Percentiles rank a stretch among this genome's conserved stretches.
Conservation (phyloP, 1,140 invertebrate species). For the Papilio xuthus region DNA sequence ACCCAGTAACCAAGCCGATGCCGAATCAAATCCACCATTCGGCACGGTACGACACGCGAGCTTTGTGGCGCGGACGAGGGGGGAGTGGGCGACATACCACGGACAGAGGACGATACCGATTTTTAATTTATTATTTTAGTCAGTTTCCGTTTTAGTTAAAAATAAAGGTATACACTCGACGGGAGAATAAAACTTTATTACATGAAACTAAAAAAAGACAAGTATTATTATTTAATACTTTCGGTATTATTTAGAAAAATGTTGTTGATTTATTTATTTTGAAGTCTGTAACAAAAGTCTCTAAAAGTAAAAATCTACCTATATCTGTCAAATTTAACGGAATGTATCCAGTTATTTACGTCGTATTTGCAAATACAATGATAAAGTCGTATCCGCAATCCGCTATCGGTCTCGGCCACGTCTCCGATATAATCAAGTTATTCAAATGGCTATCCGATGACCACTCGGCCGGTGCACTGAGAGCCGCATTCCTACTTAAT, state of each 20-base stretch:
- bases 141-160: background rate
- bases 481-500: constrained; percentile 6
- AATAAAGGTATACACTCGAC: background rate
- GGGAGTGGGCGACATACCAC: background rate
- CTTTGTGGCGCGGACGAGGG: too few relatives aligned
- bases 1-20: background rate
- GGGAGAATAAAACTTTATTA: too few relatives aligned
- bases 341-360: constrained; percentile 13
- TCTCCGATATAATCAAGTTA: constrained; percentile 24
- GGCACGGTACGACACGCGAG: background rate
- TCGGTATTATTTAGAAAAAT: too few relatives aligned
- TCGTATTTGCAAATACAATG: constrained; percentile 9
- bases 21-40: constrained; percentile 2
- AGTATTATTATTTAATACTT: too few relatives aligned
- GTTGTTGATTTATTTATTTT: too few relatives aligned
- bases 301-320: background rate
- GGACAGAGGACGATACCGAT: background rate
- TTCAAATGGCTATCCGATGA: constrained; percentile 18
- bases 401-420: background rate
- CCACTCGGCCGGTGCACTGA: background rate
- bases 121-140: background rate
- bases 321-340: background rate
- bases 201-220: too few relatives aligned
- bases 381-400: background rate
- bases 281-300: background rate